phyloP scores from a whole-genome alignment of 2,888 invertebrate genomes.

The Conops quadrifasciatus region DNA sequence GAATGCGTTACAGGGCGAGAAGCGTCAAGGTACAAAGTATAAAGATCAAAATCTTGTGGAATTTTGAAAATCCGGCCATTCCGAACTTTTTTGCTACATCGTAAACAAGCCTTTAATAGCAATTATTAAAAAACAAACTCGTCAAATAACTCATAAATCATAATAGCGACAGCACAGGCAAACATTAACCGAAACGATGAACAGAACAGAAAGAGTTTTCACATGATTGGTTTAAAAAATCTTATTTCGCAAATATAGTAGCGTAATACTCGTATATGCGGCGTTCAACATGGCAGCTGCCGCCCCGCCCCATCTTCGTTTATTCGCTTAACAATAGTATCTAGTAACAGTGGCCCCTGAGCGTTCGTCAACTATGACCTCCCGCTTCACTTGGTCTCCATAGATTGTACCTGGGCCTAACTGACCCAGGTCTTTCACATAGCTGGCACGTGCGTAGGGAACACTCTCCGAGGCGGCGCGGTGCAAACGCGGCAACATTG shows the following conservation, averaged over 20 bases:
- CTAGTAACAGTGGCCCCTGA: constrained; percentile 59
- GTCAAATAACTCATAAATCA: not conserved
- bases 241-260: constrained; percentile 4
- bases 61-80: no score
- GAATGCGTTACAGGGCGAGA: constrained; percentile 42
- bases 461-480: constrained; percentile 55
- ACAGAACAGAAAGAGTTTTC: not conserved
- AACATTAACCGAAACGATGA: no score
- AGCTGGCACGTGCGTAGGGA: constrained; percentile 45
- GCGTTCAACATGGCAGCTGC: no score
- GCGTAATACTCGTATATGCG: no score
- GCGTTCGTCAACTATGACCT: constrained; percentile 56
- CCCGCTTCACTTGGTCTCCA: constrained; percentile 42
- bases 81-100: no score
- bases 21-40: no score
- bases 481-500: constrained; percentile 72
- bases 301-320: not conserved
- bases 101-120: no score
- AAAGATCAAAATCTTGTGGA: no score
- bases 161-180: not conserved
- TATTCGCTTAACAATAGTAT: constrained; percentile 50
- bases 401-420: not conserved
- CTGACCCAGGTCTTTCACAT: not conserved
- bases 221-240: not conserved
- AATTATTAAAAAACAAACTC: no score